Base-by-base conservation (phyloP, 2,888 invertebrate species). In the Iphiclides podalirius region DNA sequence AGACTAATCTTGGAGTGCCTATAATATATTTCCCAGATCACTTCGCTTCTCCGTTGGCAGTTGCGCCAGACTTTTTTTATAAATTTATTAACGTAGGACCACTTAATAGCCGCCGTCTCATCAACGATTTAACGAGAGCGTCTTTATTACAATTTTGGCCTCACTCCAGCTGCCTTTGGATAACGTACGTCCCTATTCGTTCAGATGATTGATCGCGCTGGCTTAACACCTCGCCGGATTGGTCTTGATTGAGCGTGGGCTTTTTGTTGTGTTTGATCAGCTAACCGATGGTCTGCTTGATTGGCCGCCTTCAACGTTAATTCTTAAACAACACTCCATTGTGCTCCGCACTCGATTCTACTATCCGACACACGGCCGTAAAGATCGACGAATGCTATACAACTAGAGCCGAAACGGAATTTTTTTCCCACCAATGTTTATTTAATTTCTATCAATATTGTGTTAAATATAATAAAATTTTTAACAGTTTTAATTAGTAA, bases 201-300 rank as follows among this genome's bases (percentile, higher is more conserved):
- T 16, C 52, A 61, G 57, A 72, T 88, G 87, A 88, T 87, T 85
- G 85, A 87, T 88, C 72, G 82, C 70, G 71, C 70, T 73, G 73
- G 77, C 73, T 79, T 79, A 82, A 80, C 85, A 85, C 85, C 84
- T 84, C 79, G 75, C 70, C 79, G 75, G 72, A 71, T 72, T 66
- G 70, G 67, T 78, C 75, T 79, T 86, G 86, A 87, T 87, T 82
- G 85, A 83, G 80, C 78, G 82, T 82, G 72, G 77, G 78, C 75
- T 80, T 83, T 84, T 84, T 84, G 79, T 81, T 78, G 66, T 81
- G 75, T 85, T 85, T 87, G 85, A 81, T 81, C 77, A 79, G 72
- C 76, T 82, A 85, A 83, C 82, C 76, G 82, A 82, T 78, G 76
- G 72, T 66, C 62, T 61, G 70, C 67, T 70, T 82, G 85, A 85